Conservation (phyloP, 2,797 vertebrate species). For the Florisuga fusca region DNA sequence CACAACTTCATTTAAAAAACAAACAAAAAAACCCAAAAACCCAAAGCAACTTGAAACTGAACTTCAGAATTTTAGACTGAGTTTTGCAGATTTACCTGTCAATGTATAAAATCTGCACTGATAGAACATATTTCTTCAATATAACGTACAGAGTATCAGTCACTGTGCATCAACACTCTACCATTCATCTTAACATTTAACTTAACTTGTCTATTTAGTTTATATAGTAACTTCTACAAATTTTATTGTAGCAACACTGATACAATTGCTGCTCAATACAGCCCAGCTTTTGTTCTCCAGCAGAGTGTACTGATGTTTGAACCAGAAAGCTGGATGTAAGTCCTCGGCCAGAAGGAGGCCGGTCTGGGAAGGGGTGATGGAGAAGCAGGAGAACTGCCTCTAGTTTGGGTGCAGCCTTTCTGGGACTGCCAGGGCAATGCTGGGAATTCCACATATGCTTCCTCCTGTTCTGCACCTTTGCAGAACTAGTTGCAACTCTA, state of each 20-base stretch:
- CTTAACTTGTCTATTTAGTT: background rate
- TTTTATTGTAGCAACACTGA: background rate
- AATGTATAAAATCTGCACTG: background rate
- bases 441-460: accelerated
- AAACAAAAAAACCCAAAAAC: background rate
- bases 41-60: background rate
- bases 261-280: background rate
- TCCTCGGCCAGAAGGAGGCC: background rate
- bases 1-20: background rate
- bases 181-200: background rate
- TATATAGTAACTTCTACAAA: background rate
- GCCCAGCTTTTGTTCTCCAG: background rate
- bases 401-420: accelerated
- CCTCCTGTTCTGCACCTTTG: background rate
- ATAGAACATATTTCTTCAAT: background rate
- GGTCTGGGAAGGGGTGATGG: accelerated
- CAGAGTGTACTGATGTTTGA: background rate
- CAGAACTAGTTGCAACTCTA: background rate
- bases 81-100: background rate
- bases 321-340: background rate
- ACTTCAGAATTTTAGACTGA: background rate
- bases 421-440: background rate
- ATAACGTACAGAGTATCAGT: background rate
- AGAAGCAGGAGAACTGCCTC: accelerated
- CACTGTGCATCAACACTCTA: background rate